phyloP scores from a whole-genome alignment of 2,113 vertebrate genomes.

The Phalacrocorax brasilianus region DNA sequence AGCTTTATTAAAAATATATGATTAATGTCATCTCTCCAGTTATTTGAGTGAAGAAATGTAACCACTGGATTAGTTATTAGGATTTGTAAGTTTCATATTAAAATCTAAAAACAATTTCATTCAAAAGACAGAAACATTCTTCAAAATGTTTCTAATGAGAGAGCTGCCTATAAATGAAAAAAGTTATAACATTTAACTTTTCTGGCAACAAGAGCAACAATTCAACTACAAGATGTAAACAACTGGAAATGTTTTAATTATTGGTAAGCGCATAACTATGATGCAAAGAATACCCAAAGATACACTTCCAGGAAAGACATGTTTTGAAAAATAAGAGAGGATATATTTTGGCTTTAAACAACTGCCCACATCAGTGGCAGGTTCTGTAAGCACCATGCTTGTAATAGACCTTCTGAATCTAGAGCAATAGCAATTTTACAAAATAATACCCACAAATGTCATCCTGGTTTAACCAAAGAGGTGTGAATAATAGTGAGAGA shows the following conservation, averaged over 20 bases:
- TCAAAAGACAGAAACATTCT: neutral
- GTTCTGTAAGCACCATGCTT: neutral
- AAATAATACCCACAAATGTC: neutral
- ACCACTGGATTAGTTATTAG: neutral
- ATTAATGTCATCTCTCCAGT: neutral
- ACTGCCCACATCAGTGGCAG: conserved; percentile 45
- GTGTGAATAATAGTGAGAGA: neutral
- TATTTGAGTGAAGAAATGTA: neutral
- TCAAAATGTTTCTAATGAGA: neutral
- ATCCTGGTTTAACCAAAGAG: neutral
- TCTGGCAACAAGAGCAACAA: neutral
- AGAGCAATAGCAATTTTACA: conserved; percentile 38
- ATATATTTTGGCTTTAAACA: neutral
- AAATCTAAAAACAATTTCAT: neutral
- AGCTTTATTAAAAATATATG: neutral
- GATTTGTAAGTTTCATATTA: neutral
- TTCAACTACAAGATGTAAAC: neutral
- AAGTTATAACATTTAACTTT: neutral
- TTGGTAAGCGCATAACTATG: neutral
- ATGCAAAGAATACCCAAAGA: conserved; percentile 9
- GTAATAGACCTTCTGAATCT: conserved; percentile 2
- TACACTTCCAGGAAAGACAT: conserved; percentile 2
- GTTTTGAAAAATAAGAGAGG: conserved; percentile 1
- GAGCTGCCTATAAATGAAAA: neutral
- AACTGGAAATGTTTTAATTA: conserved; percentile 5